Conservation (phyloP, 2,113 vertebrate genomes). For the Trematomus loennbergii region DNA sequence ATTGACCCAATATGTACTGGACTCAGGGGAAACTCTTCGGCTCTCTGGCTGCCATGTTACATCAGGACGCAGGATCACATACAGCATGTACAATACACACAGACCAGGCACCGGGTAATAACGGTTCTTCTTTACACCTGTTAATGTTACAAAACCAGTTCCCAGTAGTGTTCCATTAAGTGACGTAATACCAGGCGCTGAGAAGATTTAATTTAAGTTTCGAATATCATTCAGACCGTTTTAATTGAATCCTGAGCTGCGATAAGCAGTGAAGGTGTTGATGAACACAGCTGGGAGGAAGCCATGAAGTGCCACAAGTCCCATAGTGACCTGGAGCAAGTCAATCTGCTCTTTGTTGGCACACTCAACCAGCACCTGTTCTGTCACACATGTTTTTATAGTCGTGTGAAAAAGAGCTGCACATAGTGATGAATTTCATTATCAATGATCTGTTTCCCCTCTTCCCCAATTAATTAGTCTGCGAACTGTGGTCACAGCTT, state of each 20-base stretch:
- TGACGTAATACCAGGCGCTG: not conserved
- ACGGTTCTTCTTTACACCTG: not conserved
- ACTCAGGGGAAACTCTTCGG: conserved; percentile 50
- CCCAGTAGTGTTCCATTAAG: not conserved
- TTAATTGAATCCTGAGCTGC: not conserved
- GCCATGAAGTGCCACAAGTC: conserved; percentile 11
- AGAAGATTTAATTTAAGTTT: not conserved
- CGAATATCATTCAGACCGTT: not conserved
- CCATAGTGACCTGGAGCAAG: conserved; percentile 1
- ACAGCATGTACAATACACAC: conserved; percentile 17
- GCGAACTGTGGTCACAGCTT: not conserved
- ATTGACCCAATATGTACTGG: conserved; percentile 22
- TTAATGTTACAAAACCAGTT: conserved; percentile 22
- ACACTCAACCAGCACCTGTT: not conserved
- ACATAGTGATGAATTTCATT: not conserved
- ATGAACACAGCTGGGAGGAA: conserved; percentile 1
- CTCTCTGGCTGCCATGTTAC: conserved; percentile 40
- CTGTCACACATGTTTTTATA: not conserved
- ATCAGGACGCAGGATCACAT: conserved; percentile 37
- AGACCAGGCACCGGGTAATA: conserved; percentile 1
- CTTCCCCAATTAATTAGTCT: not conserved
- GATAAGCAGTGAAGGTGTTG: not conserved
- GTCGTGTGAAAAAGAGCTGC: not conserved
- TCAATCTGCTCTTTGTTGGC: not conserved
- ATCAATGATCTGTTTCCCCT: not conserved